A percentile compares a stretch with the other conserved stretches of the same genome.
Conservation (phyloP, 2,113 vertebrate genomes). For the Nettapus auritus region DNA sequence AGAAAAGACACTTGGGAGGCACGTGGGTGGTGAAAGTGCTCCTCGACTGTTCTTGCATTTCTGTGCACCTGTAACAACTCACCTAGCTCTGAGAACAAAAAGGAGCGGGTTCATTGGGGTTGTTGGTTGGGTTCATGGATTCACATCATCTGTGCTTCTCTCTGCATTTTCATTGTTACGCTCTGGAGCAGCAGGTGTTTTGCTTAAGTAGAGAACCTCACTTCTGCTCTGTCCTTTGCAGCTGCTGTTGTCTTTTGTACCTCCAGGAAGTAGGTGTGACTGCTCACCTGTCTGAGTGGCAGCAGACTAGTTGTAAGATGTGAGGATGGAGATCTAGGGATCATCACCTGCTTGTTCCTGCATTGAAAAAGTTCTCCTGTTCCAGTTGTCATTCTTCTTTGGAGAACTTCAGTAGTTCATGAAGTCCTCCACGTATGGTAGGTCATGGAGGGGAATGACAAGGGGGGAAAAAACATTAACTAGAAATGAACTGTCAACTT, state of each 20-base stretch:
- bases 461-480: not conserved
- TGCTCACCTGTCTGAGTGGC: not conserved
- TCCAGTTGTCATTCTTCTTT: not conserved
- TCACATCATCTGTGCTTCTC: not conserved
- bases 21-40: not conserved
- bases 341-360: not conserved
- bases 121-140: not conserved
- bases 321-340: not conserved
- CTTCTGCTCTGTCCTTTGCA: not conserved
- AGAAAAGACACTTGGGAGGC: not conserved
- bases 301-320: not conserved
- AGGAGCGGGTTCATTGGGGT: not conserved
- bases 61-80: not conserved
- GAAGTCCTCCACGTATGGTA: not conserved
- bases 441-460: not conserved
- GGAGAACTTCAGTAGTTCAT: not conserved
- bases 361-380: not conserved
- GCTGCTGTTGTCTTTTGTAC: not conserved
- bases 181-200: not conserved
- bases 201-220: not conserved
- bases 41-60: not conserved
- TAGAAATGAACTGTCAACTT: not conserved
- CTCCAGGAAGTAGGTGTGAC: rapidly evolving
- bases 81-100: not conserved
- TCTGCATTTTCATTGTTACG: not conserved